Evolutionary conservation across 37 sponge, comb jelly and placozoan genomes (phyloP), one percentile per base, ranked within the genome.

Genomic region (Axinella damicornis): DNA sequence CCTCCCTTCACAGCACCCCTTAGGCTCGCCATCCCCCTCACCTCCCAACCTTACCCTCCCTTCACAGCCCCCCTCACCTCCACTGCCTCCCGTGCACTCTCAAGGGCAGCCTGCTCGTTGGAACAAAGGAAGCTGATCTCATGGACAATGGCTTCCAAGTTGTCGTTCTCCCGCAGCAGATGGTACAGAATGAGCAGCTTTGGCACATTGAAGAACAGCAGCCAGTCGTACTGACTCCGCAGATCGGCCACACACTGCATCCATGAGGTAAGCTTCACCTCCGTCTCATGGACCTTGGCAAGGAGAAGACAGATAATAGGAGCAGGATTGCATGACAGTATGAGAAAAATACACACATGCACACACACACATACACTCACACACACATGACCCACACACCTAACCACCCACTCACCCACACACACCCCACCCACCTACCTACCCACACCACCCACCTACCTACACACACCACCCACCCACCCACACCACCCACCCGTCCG

Each of bases 181-280:
- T 28, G 1, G 56, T 71, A 86, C 53, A 93, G 82, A 18, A 37
- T 31, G 24, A 84, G 68, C 33, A 88, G 61, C 62, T 93, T 93
- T 5, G 88, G 92, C 5, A 95, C 69, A 37, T 73, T 80, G 39
- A 92, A 88, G 73, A 88, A 88, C 66, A 95, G 86, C 27, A 95
- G 83, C 82, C 83, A 65, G 28, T 59, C 37, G 46, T 84, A 88
- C 19, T 82, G 37, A 13, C 19, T 83, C 11, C 82, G 84, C 2
- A 95, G 63, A 13, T 80, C 37, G 24, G 66, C 28, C 14, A 94
- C 84, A 16, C 67, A 21, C 13, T 80, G 46, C 36, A 74, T 79
- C 96, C 96, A 93, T 25, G 70, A 20, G 0, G 77, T 59, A 4
- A 95, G 56, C 36, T 15, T 59, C 33, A 38, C 39, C 40, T 92